phyloP scores from a whole-genome alignment of 2,113 vertebrate genomes.

The Bufo gargarizans region DNA sequence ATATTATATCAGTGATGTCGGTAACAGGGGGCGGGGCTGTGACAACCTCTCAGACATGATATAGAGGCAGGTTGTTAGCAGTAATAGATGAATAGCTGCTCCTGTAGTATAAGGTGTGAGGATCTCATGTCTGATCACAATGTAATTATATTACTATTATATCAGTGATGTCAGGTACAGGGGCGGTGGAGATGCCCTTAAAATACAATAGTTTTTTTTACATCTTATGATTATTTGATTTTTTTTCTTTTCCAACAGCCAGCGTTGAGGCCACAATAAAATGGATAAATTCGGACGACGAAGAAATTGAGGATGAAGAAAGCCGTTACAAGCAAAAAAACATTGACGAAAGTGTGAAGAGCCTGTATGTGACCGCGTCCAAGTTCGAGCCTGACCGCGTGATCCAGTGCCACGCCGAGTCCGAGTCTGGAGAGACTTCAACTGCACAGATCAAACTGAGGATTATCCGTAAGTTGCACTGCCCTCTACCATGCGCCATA shows the following conservation, averaged over 20 bases:
- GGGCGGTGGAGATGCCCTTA: background rate
- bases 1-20: too few species aligned
- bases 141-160: too few species aligned
- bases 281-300: background rate
- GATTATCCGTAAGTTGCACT: slow-evolving; percentile 23
- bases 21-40: too few species aligned
- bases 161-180: background rate
- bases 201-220: background rate
- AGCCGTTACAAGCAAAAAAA: background rate
- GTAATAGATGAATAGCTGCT: too few species aligned
- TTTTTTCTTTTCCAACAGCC: background rate
- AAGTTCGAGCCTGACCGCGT: background rate
- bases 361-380: background rate
- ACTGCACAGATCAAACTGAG: background rate
- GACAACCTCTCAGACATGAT: too few species aligned
- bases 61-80: too few species aligned
- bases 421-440: background rate
- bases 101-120: too few species aligned
- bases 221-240: background rate
- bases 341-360: background rate
- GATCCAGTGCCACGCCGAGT: slow-evolving; percentile 28
- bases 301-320: slow-evolving; percentile 23
- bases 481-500: background rate
- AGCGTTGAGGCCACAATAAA: slow-evolving; percentile 10
- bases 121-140: background rate